phyloP scores from a whole-genome alignment of 2,888 invertebrate genomes.

The Campoplex capitator region DNA sequence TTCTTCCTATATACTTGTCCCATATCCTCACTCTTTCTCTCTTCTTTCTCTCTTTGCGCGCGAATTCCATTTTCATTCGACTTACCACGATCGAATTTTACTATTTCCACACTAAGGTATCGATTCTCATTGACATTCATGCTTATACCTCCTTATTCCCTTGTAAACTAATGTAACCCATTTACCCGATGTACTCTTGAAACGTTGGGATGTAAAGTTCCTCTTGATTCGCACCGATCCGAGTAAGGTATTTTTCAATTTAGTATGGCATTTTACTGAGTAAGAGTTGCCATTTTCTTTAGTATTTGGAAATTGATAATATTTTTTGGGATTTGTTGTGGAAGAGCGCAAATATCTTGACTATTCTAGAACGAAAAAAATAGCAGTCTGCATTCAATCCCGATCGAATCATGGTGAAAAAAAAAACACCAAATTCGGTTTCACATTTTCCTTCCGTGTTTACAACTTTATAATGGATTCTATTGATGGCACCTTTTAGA shows the following conservation, averaged over 20 bases:
- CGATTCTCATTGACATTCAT: constrained; percentile 52
- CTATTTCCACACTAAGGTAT: constrained; percentile 38
- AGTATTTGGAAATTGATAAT: background rate
- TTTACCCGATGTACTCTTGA: constrained; percentile 33
- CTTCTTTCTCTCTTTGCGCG: background rate
- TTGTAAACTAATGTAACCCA: constrained; percentile 44
- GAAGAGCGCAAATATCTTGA: background rate
- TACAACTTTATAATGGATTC: constrained; percentile 71
- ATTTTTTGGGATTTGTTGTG: background rate
- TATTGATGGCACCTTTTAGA: constrained; percentile 43
- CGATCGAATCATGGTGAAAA: no score
- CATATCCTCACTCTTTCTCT: constrained; percentile 34
- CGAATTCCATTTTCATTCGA: constrained; percentile 57
- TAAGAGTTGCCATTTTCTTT: background rate
- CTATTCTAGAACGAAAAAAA: background rate
- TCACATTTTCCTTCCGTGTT: constrained; percentile 43
- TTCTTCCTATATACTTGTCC: constrained; percentile 40
- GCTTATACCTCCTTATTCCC: constrained; percentile 32
- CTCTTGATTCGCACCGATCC: constrained; percentile 18
- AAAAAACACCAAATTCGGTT: background rate
- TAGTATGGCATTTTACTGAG: background rate
- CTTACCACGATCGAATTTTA: constrained; percentile 54
- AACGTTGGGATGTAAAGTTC: constrained; percentile 10
- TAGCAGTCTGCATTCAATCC: background rate
- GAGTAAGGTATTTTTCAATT: constrained; percentile 34